Evolutionary conservation across 2,797 vertebrate species (phyloP).

Genomic region (Enteromius viviparus): DNA sequence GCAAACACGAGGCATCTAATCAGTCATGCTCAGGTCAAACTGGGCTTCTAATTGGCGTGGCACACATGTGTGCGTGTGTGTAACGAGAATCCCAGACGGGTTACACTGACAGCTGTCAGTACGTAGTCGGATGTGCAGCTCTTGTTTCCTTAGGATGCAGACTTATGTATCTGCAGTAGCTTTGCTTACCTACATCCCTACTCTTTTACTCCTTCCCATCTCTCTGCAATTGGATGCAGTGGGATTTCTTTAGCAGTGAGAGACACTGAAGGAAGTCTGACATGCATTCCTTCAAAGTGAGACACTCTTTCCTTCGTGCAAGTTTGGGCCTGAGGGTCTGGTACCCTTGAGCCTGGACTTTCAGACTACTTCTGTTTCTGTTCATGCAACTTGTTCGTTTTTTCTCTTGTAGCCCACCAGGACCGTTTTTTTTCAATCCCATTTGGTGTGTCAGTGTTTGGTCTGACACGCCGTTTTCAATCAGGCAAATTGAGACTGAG

Average conservation of each 20-base stretch:
- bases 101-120: conserved; percentile 76
- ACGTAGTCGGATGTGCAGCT: conserved; percentile 54
- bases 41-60: conserved; percentile 69
- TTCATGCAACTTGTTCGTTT: not conserved
- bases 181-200: conserved; percentile 32
- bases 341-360: conserved; percentile 40
- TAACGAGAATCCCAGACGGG: conserved; percentile 54
- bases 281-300: conserved; percentile 45
- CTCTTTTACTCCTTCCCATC: conserved; percentile 1
- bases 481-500: conserved; percentile 28
- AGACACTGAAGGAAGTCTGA: conserved; percentile 48
- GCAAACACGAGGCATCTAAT: conserved; percentile 71
- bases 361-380: conserved; percentile 20
- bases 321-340: conserved; percentile 46
- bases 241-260: conserved; percentile 42
- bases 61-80: conserved; percentile 49
- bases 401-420: conserved; percentile 18
- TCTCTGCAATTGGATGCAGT: conserved; percentile 48
- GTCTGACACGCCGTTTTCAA: conserved; percentile 20
- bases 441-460: not conserved
- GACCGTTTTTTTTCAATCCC: not conserved
- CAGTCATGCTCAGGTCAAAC: conserved; percentile 67
- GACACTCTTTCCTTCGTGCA: not conserved
- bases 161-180: conserved; percentile 26
- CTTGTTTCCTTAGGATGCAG: conserved; percentile 57